A percentile compares a stretch with the other conserved stretches of the same genome.
phyloP scores from a whole-genome alignment of 2,113 vertebrate genomes.

The Phalacrocorax pelagicus region DNA sequence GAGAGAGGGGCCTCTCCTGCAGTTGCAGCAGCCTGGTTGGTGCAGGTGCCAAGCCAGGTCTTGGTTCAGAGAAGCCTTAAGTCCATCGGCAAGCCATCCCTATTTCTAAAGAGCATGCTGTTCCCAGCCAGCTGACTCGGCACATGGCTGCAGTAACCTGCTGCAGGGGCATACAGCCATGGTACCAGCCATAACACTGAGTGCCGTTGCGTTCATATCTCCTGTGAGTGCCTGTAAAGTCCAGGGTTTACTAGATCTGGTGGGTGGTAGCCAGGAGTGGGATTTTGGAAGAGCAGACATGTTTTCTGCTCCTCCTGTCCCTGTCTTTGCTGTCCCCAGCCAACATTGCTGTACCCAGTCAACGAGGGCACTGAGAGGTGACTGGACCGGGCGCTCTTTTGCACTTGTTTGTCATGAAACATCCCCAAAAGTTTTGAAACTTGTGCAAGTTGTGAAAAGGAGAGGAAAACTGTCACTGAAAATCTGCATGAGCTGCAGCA shows the following conservation, averaged over 20 bases:
- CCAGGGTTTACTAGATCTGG: background rate
- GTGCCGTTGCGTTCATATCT: background rate
- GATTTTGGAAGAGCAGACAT: background rate
- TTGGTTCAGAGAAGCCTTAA: background rate
- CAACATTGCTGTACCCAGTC: background rate
- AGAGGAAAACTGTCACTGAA: background rate
- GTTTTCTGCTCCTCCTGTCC: background rate
- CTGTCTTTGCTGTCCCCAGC: background rate
- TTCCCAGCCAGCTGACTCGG: background rate
- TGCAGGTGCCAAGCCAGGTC: background rate
- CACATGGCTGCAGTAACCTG: background rate
- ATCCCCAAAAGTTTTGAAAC: background rate
- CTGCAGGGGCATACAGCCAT: accelerated
- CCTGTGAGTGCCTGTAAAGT: accelerated
- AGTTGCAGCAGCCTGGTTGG: background rate
- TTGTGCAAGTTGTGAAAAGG: background rate
- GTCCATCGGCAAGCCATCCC: background rate
- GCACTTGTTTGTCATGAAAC: background rate
- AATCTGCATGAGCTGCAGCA: accelerated
- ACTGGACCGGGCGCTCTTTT: background rate
- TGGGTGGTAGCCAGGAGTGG: background rate
- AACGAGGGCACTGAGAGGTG: accelerated
- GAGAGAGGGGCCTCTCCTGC: background rate
- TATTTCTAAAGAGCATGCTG: background rate
- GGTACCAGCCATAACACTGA: background rate